Evolutionary conservation across 2,888 invertebrate genomes (phyloP), one percentile per base, ranked within the genome.

Genomic region (Stenichneumon culpator): DNA sequence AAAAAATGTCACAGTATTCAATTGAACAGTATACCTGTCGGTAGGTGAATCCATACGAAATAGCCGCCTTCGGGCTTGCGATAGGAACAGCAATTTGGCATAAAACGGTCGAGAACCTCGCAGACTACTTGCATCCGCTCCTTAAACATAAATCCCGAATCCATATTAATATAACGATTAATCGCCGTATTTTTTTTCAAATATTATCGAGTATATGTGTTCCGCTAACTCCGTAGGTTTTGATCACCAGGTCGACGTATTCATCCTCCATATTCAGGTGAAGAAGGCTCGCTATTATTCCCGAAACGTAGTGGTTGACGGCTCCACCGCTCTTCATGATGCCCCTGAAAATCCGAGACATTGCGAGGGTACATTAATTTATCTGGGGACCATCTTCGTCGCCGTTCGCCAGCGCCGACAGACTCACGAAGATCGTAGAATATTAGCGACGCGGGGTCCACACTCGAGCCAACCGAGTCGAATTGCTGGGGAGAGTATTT

Each of bases 381-480:
- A 28, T 28, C 16, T 19, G 9, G 32, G 19, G 19, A n/a, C 9
- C n/a, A 19, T 19, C 0, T 57, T 22, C 9, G 6, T 54, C 19
- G 54, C 54, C 22, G 0, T 54, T 54, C 7, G 25, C 25, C 14
- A 25, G 28, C n/a, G 54, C 39, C 44, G 36, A 3, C 5, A 39
- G 52, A 87, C 92, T 93, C 88, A 94, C 95, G 94, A 94, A 9
- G 89, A 78, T 79, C 93, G 93, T 3, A 95, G 87, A 44, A 93
- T 89, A 0, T 92, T 90, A 52, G 94, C 94, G 16, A 95, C 86
- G 36, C 94, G 92, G 3, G 94, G 90, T 2, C 95, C 94, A 25
- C 95, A 94, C 90, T 96, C 96, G 32, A 96, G 92, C 96, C 96
- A 96, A 3, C 96, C 96, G 16, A 96, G 90, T n/a, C 96, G 94